Evolutionary conservation across 2,888 invertebrate genomes (phyloP), one percentile per base, ranked within the genome.

Genomic region (Drosophila gaucha): DNA sequence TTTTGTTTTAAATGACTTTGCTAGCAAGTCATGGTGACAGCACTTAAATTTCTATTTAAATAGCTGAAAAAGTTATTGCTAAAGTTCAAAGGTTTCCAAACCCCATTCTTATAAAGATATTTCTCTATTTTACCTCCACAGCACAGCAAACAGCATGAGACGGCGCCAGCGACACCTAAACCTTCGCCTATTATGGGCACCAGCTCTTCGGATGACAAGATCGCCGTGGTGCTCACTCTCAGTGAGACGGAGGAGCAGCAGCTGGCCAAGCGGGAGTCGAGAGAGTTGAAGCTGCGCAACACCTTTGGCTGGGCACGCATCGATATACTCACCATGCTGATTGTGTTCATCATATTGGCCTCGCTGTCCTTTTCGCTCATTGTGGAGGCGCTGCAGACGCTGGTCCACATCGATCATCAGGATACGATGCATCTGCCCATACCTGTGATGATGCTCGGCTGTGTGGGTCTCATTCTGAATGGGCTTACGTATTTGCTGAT

Each of bases 221-320:
- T 67, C 5, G 64, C 78, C 3, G 73, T 80, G 12, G 69, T 78
- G 43, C 51, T 88, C 3, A 66, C 63, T 2, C 47, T 87, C n/a
- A 65, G 54, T 6, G 76, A 78, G 30, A 39, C 63, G 9, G 85
- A 86, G 58, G 85, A 83, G 14, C 83, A 85, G 44, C 63, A 79
- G 30, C 35, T 74, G 49, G 76, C 77, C 5, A 88, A 80, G 31
- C 74, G 82, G 0, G 75, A 89, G 86, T 93, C 89, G 78, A 94
- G 91, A 4, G 96, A 95, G 76, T 92, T 92, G 33, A 93, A 93
- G 70, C 93, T 97, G 60, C 95, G 95, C 67, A 97, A 97, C 90
- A 98, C 97, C 0, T 98, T 98, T 86, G 97, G 97, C 8, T 97
- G 97, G 97, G 96, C 97, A 3, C 94, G 97, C 70, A 96, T 97